Percentiles rank a stretch among this genome's conserved stretches.
Conservation (phyloP, 92 coral and sea anemone species). For the Pocillopora meandrina region DNA sequence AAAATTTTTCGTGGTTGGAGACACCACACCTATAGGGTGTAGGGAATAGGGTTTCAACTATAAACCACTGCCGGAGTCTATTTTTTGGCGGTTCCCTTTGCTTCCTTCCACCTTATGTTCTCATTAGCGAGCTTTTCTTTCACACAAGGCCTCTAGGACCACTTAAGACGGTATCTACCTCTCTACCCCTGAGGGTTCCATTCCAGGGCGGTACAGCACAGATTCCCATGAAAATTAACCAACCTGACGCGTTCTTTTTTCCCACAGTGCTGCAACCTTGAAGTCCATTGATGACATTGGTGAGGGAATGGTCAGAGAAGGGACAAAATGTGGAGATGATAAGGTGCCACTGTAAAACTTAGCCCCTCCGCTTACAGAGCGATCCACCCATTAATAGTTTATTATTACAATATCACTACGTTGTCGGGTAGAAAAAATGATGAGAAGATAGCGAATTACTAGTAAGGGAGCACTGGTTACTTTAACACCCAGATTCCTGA, state of each 20-base stretch:
- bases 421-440: not conserved
- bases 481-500: too few species aligned
- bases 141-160: too few species aligned
- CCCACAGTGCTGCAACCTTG: slow-evolving; percentile 65
- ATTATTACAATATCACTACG: too few species aligned
- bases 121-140: too few species aligned
- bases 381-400: not conserved
- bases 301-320: slow-evolving; percentile 85
- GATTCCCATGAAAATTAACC: too few species aligned
- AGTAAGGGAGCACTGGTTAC: too few species aligned
- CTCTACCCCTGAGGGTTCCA: too few species aligned
- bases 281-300: slow-evolving; percentile 62
- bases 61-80: slow-evolving; percentile 58
- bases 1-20: not conserved
- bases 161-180: too few species aligned
- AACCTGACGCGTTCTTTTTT: not conserved
- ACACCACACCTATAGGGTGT: slow-evolving; percentile 31
- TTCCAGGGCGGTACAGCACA: not conserved
- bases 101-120: not conserved
- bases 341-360: slow-evolving; percentile 48
- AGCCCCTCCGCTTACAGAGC: not conserved
- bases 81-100: not conserved
- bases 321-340: slow-evolving; percentile 85
- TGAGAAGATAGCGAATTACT: too few species aligned
- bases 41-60: slow-evolving; percentile 17